Percentiles rank a stretch among this genome's conserved stretches.
phyloP scores from a whole-genome alignment of 2,888 invertebrate genomes.

The Diaphora mendica region DNA sequence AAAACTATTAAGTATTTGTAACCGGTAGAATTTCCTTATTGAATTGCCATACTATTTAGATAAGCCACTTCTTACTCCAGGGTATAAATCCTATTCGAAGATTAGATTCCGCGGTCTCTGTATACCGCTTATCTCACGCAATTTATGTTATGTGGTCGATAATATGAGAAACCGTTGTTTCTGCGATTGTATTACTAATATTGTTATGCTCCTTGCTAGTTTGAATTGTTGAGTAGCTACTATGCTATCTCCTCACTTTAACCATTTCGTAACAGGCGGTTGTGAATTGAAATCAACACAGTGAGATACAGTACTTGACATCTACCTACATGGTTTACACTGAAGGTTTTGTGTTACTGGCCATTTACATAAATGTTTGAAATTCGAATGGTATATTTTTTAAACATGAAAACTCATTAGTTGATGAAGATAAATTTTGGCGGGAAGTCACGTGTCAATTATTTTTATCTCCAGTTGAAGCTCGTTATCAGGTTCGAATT shows the following conservation, averaged over 20 bases:
- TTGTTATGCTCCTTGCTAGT: conserved; percentile 5
- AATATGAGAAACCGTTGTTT: conserved; percentile 23
- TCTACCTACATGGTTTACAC: no score
- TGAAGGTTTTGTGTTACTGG: no score
- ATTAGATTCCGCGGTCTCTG: conserved; percentile 32
- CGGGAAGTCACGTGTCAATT: no score
- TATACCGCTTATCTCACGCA: conserved; percentile 15
- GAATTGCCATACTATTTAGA: conserved; percentile 16
- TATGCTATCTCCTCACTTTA: background rate
- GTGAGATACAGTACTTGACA: no score
- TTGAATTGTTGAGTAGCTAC: conserved; percentile 6
- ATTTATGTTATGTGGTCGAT: conserved; percentile 26
- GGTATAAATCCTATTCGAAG: conserved; percentile 18
- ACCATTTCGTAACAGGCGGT: background rate
- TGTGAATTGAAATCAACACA: background rate
- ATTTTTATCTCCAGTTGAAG: no score
- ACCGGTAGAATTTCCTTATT: background rate
- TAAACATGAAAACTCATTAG: no score
- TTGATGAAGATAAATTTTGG: no score
- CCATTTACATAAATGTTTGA: no score
- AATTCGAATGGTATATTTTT: no score
- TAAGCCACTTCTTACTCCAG: conserved; percentile 11
- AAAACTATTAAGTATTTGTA: background rate
- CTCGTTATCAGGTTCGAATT: no score
- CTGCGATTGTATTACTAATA: conserved; percentile 18